These are phyloP conservation scores for Cryptocephalus primarius DNA, from an alignment of 2,888 invertebrate species.

Conservation along the genomic window DNA sequence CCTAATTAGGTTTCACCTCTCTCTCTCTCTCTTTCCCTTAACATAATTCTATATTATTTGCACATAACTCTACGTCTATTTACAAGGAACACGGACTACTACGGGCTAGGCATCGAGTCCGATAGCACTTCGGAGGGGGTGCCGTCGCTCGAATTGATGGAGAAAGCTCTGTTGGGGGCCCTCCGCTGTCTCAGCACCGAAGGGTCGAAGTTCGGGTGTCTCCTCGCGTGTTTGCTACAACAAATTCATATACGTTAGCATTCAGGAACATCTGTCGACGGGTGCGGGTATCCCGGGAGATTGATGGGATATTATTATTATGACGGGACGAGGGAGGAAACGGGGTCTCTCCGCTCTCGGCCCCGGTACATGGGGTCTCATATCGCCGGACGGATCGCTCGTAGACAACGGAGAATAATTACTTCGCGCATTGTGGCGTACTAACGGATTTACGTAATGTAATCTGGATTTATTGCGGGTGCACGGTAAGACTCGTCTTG, in stretches of 20 bases:
- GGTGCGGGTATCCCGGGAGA: too few species aligned
- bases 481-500: too few species aligned
- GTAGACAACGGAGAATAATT: too few species aligned
- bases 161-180: slow-evolving; percentile 40
- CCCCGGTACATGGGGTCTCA: too few species aligned
- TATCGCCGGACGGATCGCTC: too few species aligned
- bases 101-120: slow-evolving; percentile 41
- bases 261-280: too few species aligned
- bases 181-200: slow-evolving; percentile 42
- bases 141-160: slow-evolving; percentile 41
- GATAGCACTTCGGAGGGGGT: slow-evolving; percentile 41
- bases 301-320: too few species aligned
- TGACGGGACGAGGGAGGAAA: too few species aligned
- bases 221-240: slow-evolving; percentile 50
- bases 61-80: not conserved
- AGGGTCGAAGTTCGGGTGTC: slow-evolving; percentile 52
- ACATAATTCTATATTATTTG: not conserved
- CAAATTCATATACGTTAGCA: slow-evolving; percentile 7
- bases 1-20: not conserved
- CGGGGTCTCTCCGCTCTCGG: too few species aligned
- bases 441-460: too few species aligned
- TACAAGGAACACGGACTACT: slow-evolving; percentile 9
- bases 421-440: too few species aligned
- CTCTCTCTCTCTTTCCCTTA: not conserved
- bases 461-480: too few species aligned